A percentile compares a stretch with the other conserved stretches of the same genome.
phyloP scores from a whole-genome alignment of 2,888 invertebrate species.

The Rhamnusium bicolor region DNA sequence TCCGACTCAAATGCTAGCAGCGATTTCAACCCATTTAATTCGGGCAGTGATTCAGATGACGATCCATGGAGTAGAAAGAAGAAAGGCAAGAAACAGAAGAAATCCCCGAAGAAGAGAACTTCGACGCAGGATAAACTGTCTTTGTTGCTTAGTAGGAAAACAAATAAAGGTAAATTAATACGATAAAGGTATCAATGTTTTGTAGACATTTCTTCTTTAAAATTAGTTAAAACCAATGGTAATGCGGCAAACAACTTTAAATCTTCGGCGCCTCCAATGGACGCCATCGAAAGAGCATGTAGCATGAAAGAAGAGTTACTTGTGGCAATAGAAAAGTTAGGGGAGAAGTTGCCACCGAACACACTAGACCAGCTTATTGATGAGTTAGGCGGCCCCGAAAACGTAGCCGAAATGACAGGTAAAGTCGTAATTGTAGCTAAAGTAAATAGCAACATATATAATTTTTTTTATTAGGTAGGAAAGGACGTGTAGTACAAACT shows the following conservation, averaged over 20 bases:
- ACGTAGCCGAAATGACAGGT: slow-evolving; percentile 99
- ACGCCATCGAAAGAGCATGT: slow-evolving; percentile 91
- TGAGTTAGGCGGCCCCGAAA: slow-evolving; percentile 96
- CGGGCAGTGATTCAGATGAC: slow-evolving; percentile 85
- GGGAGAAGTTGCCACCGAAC: slow-evolving; percentile 93
- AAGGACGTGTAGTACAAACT: slow-evolving; percentile 86
- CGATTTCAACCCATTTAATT: slow-evolving; percentile 95
- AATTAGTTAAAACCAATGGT: slow-evolving; percentile 63
- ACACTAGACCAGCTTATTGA: slow-evolving; percentile 99
- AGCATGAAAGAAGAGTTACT: slow-evolving; percentile 95
- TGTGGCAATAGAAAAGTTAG: slow-evolving; percentile 84
- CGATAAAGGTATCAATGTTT: background rate
- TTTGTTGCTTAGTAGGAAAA: slow-evolving; percentile 75
- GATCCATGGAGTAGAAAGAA: slow-evolving; percentile 73
- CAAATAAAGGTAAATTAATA: slow-evolving; percentile 63
- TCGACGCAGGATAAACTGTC: slow-evolving; percentile 87
- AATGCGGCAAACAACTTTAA: slow-evolving; percentile 65
- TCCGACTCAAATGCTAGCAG: slow-evolving; percentile 79
- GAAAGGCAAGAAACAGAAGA: slow-evolving; percentile 66
- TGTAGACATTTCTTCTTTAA: background rate
- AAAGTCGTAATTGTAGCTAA: background rate
- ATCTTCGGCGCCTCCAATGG: slow-evolving; percentile 80
- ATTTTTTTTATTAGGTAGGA: slow-evolving; percentile 28
- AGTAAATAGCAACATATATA: background rate
- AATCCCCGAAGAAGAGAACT: slow-evolving; percentile 64